Base-by-base conservation (phyloP, 2,888 invertebrate genomes). In the Agonopterix heracliana region DNA sequence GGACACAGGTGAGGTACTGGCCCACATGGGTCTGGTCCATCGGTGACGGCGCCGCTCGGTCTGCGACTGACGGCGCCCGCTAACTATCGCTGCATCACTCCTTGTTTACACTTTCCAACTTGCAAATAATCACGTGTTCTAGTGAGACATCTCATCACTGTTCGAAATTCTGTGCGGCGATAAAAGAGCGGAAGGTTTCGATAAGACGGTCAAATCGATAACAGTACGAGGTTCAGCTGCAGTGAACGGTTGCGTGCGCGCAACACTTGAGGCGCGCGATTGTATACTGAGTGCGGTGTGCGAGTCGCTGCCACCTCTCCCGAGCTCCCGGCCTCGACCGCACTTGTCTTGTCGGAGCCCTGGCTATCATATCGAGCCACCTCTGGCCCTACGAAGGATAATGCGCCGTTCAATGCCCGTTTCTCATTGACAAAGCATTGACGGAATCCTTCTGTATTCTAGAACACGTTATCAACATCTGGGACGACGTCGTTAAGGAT, bases 181-280 rank as follows among this genome's bases (percentile, higher is more conserved):
- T 26, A 26, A 26, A 61, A 57, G 66, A 71, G 71, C 68, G 73
- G 67, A 68, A 59, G 72, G 71, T 72, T 68, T 76, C 80, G 81
- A 80, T 83, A 81, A 74, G 73, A 13, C 47, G 68, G 64, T 66
- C 66, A 66, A 14, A 41, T 73, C 64, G 63, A 65, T 68, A 67
- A 64, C 59, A 65, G 71, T 68, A 70, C 68, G 69, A 63, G 57
- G 61, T 65, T 67, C 61, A 60, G 63, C 60, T 69, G 75, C 73
- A 68, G 73, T 73, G 75, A 75, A 66, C 66, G 72, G 68, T 26
- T 65, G 81, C 82, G 84, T 73, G 78, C 86, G 86, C 85, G 85
- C 87, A 80, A 68, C 80, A 78, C 78, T 78, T 68, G 72, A 71
- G 78, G 72, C 85, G 86, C 75, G 81, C 84, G 82, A 77, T 74